Evolutionary conservation across 2,888 invertebrate genomes (phyloP).

Genomic region (Luperina nickerlii): DNA sequence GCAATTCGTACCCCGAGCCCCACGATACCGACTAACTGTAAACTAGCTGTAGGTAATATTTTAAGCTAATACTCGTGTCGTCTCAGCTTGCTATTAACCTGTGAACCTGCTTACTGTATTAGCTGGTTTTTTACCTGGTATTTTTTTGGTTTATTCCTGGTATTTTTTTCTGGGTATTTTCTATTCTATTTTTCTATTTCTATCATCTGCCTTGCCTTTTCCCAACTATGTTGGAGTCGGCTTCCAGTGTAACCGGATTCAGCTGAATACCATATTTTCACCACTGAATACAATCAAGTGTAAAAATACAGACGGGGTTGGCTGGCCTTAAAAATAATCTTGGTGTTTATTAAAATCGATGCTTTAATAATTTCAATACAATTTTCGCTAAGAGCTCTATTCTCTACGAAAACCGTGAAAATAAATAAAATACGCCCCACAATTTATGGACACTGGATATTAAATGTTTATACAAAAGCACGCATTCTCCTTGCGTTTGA

Average conservation of each 20-base stretch:
- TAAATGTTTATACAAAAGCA: constrained; percentile 66
- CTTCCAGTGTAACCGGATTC: neutral
- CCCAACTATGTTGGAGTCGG: neutral
- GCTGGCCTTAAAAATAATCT: neutral
- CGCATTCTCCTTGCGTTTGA: constrained; percentile 78
- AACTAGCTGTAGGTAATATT: no score
- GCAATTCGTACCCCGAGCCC: no score
- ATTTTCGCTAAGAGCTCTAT: constrained; percentile 5
- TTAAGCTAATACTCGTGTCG: no score
- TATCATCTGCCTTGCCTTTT: neutral
- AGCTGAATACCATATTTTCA: neutral
- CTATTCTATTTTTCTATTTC: no score
- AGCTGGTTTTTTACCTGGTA: no score
- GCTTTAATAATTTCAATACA: neutral
- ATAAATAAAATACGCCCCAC: constrained; percentile 57
- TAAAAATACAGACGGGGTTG: neutral
- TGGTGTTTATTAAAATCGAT: neutral
- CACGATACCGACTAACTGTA: no score
- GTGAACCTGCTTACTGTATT: no score
- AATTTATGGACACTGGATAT: constrained; percentile 66
- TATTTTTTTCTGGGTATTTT: no score
- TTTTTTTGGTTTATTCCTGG: no score
- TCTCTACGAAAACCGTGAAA: constrained; percentile 26
- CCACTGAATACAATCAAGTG: neutral
- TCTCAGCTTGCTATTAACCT: no score